Conservation (phyloP, 2,888 invertebrate genomes). For the Acrobasis repandana region DNA sequence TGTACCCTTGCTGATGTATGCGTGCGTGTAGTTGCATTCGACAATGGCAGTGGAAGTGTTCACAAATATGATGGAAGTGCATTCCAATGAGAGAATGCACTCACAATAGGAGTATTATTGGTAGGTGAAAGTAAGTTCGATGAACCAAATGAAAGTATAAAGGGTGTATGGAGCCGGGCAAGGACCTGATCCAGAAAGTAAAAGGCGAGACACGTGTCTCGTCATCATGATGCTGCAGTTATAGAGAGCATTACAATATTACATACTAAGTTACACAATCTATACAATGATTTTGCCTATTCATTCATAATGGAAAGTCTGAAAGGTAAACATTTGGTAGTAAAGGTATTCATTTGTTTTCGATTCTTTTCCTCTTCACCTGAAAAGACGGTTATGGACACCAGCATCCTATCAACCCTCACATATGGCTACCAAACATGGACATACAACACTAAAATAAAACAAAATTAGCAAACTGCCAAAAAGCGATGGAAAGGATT, state of each 20-base stretch:
- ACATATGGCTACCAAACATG: too few relatives aligned
- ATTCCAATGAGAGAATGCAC: conserved; percentile 72
- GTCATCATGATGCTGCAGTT: conserved; percentile 26
- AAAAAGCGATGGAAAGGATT: too few relatives aligned
- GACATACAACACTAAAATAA: too few relatives aligned
- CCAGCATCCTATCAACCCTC: too few relatives aligned
- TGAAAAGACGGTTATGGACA: too few relatives aligned
- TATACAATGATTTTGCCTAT: not conserved
- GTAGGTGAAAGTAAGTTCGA: conserved; percentile 80
- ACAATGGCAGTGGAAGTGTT: conserved; percentile 14
- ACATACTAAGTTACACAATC: not conserved
- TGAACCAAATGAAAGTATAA: conserved; percentile 79
- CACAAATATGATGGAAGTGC: conserved; percentile 64
- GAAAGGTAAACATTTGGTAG: too few relatives aligned
- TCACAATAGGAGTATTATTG: conserved; percentile 59
- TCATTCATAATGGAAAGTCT: not conserved
- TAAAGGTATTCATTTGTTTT: too few relatives aligned
- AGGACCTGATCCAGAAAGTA: conserved; percentile 58
- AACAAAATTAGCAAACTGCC: too few relatives aligned
- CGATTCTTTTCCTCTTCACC: too few relatives aligned
- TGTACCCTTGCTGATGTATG: not conserved
- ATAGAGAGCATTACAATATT: conserved; percentile 3
- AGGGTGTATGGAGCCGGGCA: conserved; percentile 56
- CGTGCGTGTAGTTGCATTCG: not conserved
- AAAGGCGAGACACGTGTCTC: conserved; percentile 45